Percentiles rank a stretch among this genome's conserved stretches.
Evolutionary conservation across 1,140 invertebrate genomes (phyloP).

Genomic region (Conus betulinus): DNA sequence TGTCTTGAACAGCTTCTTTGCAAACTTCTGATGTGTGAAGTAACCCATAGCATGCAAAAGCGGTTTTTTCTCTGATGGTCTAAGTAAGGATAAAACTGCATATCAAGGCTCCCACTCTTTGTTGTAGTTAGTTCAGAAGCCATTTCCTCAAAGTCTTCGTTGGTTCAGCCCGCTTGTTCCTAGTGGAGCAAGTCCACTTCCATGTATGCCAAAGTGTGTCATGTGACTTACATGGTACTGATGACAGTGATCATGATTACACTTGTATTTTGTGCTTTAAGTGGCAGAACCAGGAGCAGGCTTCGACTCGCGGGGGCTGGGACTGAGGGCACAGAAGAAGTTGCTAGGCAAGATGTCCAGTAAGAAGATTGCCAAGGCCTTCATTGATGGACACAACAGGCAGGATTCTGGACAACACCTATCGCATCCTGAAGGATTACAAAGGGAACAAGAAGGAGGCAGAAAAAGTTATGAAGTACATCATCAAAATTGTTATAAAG

Average conservation of each 20-base stretch:
- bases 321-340: slow-evolving; percentile 96
- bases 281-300: slow-evolving; percentile 72
- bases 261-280: slow-evolving; percentile 41
- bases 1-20: too few relatives aligned
- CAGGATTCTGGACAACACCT: slow-evolving; percentile 91
- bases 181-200: too few relatives aligned
- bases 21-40: too few relatives aligned
- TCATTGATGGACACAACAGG: slow-evolving; percentile 96
- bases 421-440: slow-evolving; percentile 86
- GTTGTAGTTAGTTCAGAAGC: too few relatives aligned
- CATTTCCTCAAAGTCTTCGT: too few relatives aligned
- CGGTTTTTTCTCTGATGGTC: too few relatives aligned
- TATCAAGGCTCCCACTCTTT: too few relatives aligned
- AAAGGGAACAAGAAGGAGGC: slow-evolving; percentile 92
- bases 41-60: too few relatives aligned
- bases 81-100: too few relatives aligned
- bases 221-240: too few relatives aligned
- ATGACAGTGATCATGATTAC: slow-evolving; percentile 74
- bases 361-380: slow-evolving; percentile 88
- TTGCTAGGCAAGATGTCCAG: slow-evolving; percentile 94
- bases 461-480: slow-evolving; percentile 96
- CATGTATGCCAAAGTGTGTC: too few relatives aligned
- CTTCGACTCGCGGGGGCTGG: slow-evolving; percentile 79
- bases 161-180: too few relatives aligned
- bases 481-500: slow-evolving; percentile 97